Conservation (phyloP, 2,888 invertebrate genomes). For the Malacosoma neustria region DNA sequence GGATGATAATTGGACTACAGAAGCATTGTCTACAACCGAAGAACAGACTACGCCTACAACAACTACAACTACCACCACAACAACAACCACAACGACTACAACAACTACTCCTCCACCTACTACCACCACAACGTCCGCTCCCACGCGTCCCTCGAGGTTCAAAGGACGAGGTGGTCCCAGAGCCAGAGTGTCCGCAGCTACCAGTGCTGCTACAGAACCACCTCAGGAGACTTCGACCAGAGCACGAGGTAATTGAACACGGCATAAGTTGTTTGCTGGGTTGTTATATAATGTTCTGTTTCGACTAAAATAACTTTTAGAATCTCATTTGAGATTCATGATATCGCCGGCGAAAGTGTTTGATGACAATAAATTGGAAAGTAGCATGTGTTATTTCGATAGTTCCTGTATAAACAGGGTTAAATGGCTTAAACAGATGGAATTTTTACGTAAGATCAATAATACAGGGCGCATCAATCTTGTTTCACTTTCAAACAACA, state of each 20-base stretch:
- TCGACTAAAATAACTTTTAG: background rate
- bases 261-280: background rate
- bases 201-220: constrained; percentile 48
- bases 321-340: constrained; percentile 17
- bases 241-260: constrained; percentile 53
- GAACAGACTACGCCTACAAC: constrained; percentile 70
- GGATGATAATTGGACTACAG: constrained; percentile 56
- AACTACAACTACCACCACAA: constrained; percentile 74
- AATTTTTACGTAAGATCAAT: background rate
- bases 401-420: background rate
- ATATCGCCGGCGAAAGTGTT: background rate
- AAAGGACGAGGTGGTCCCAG: constrained; percentile 57
- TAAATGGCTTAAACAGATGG: background rate
- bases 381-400: background rate
- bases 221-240: constrained; percentile 60
- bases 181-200: constrained; percentile 56
- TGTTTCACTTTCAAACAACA: too few species aligned
- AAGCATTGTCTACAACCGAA: constrained; percentile 58
- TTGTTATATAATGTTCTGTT: background rate
- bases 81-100: constrained; percentile 68
- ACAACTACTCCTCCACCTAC: constrained; percentile 66
- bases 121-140: constrained; percentile 55
- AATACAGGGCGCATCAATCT: too few species aligned
- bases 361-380: background rate
- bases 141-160: constrained; percentile 62